Base-by-base conservation (phyloP, 2,888 invertebrate genomes). In the Trachelus tabidus region DNA sequence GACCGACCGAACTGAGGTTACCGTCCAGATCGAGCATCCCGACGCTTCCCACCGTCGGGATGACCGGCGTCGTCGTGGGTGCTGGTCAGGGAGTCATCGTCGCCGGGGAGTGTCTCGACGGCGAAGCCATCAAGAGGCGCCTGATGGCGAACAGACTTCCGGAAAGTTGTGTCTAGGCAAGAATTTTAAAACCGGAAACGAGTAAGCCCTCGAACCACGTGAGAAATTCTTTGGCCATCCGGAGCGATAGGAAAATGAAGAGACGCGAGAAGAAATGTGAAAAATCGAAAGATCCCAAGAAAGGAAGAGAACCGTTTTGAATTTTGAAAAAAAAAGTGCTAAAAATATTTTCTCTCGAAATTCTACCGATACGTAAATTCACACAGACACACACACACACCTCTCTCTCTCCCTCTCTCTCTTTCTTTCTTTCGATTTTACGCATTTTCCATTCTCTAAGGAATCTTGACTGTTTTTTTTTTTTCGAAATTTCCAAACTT, bases 111-210 rank as follows among this genome's bases (percentile, higher is more conserved):
- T 90, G 91, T 87, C 94, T 96, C 88, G 96, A 96, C 92, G 97
- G 97, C 78, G 95, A 96, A 91, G 96, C 96, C 88, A 97, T 97
- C 92, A 97, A 97, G 92, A 96, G 97, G 92, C 95, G 96, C 89
- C 94, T 97, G 82, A 96, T 97, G 94, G 96, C 97, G 88, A 96
- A 96, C 91, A 95, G 97, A 90, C 95, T 97, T 90, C 97, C 97
- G 73, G 97, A 97, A 92, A 97, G 96, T 91, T 97, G 97, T 93
- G 97, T 97, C 88, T 97, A 96, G 95, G 56, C 56, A 56, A 6
- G 56, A 23, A 56, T 23, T 23, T 56, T 2, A 23, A 56, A 56
- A 56, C 56, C 56, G 56, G 56, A 56, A 23, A 23, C 23, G 56
- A 56, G 23, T 3, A 15, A 15, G 56, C 0, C 9, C 56, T 6